Evolutionary conservation across 2,113 vertebrate species (phyloP).

Genomic region (Aythya baeri): DNA sequence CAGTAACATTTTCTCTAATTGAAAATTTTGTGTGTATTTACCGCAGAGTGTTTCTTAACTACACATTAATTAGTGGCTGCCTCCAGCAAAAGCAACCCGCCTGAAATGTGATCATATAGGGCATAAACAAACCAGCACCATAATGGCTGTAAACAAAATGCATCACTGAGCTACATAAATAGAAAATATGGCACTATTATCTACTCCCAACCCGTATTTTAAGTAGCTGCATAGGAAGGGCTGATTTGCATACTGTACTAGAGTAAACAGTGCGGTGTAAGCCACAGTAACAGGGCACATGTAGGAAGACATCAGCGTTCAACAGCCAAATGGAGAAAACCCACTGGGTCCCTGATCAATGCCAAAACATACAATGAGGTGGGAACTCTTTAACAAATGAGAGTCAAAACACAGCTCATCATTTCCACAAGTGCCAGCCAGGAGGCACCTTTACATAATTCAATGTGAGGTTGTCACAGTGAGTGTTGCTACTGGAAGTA

Average conservation of each 20-base stretch:
- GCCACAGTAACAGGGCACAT: not conserved
- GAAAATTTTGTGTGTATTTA: not conserved
- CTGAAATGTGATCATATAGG: not conserved
- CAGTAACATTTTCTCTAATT: not conserved
- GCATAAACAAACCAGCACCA: not conserved
- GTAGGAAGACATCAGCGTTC: not conserved
- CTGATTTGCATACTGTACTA: not conserved
- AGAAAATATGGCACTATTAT: not conserved
- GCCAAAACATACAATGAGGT: not conserved
- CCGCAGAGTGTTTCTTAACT: not conserved
- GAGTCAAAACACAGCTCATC: not conserved
- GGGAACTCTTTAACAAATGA: not conserved
- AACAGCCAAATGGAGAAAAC: not conserved
- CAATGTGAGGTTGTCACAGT: accelerated
- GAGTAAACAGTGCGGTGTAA: not conserved
- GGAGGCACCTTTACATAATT: not conserved
- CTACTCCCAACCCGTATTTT: not conserved
- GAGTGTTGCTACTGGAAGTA: not conserved
- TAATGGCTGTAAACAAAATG: not conserved
- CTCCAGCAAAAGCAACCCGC: not conserved
- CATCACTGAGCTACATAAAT: not conserved
- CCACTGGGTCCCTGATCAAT: not conserved
- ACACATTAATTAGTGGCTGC: not conserved
- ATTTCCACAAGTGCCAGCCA: not conserved
- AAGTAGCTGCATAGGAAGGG: not conserved